phyloP scores from a whole-genome alignment of 2,797 vertebrate species.

The Aotus griseimembra region DNA sequence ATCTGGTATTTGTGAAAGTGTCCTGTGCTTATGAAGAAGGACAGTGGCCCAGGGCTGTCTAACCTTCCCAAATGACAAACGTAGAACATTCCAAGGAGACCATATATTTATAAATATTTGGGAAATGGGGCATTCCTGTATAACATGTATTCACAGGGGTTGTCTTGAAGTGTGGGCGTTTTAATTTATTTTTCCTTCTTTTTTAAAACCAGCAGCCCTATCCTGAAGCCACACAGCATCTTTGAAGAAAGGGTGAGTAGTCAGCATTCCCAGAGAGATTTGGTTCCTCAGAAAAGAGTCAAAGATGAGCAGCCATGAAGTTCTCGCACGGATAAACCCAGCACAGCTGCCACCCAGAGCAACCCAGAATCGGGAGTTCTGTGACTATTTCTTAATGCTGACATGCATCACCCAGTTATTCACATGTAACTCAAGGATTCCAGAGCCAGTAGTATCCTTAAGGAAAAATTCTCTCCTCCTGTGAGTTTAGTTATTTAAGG shows the following conservation, averaged over 20 bases:
- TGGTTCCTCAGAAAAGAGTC: conserved; percentile 17
- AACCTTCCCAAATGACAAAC: conserved; percentile 36
- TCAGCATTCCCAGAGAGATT: not conserved
- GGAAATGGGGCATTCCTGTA: conserved; percentile 49
- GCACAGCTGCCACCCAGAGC: not conserved
- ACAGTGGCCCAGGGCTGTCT: not conserved
- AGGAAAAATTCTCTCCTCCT: not conserved
- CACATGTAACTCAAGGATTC: not conserved
- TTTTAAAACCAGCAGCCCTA: conserved; percentile 48
- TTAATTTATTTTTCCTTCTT: conserved; percentile 50
- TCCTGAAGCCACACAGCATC: conserved; percentile 19
- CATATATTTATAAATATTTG: conserved; percentile 66
- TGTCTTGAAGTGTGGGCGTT: conserved; percentile 61
- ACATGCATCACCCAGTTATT: not conserved
- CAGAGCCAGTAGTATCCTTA: not conserved
- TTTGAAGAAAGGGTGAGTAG: conserved; percentile 34
- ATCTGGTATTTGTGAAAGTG: not conserved
- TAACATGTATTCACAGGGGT: conserved; percentile 15
- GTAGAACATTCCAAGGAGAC: conserved; percentile 40
- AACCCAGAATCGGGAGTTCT: not conserved
- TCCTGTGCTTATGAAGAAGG: not conserved
- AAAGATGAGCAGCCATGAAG: not conserved
- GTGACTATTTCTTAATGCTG: not conserved
- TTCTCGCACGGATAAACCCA: not conserved
- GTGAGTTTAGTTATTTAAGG: not conserved